Percentiles rank a stretch among this genome's conserved stretches.
phyloP scores from a whole-genome alignment of 2,797 vertebrate genomes.

The Knipowitschia caucasica region DNA sequence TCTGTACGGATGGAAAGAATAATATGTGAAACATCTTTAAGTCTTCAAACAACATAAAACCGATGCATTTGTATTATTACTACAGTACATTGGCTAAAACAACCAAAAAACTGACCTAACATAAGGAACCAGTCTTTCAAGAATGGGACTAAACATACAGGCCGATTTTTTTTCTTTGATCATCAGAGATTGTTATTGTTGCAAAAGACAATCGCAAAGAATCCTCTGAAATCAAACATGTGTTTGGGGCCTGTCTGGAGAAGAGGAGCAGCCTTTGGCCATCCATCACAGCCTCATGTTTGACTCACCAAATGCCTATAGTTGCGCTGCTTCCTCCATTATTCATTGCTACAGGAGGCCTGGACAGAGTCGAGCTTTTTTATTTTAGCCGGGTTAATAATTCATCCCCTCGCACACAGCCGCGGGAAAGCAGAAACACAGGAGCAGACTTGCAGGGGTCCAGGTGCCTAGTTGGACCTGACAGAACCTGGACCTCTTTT shows the following conservation, averaged over 20 bases:
- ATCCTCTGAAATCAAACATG: too few species aligned
- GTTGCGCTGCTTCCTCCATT: slow-evolving; percentile 76
- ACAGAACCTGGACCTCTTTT: slow-evolving; percentile 63
- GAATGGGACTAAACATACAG: too few species aligned
- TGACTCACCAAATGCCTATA: slow-evolving; percentile 78
- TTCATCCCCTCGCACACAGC: slow-evolving; percentile 73
- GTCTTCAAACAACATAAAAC: too few species aligned
- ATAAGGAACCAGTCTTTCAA: too few species aligned
- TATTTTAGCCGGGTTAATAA: slow-evolving; percentile 83
- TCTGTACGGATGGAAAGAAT: too few species aligned
- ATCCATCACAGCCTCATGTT: slow-evolving; percentile 72
- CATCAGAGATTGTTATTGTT: too few species aligned
- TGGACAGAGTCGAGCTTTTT: slow-evolving; percentile 76
- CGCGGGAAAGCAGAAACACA: slow-evolving; percentile 66
- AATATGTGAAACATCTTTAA: too few species aligned
- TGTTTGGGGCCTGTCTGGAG: slow-evolving; percentile 50
- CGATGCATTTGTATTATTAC: too few species aligned
- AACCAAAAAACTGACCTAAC: too few species aligned
- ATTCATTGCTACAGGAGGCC: slow-evolving; percentile 77
- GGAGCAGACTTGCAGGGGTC: slow-evolving; percentile 59
- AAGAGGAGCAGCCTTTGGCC: slow-evolving; percentile 56
- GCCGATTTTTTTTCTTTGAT: too few species aligned
- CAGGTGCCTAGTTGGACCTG: slow-evolving; percentile 60
- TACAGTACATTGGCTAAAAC: too few species aligned
- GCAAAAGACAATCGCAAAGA: too few species aligned